phyloP scores from a whole-genome alignment of 2,113 vertebrate species.

The Corvus moneduloides region DNA sequence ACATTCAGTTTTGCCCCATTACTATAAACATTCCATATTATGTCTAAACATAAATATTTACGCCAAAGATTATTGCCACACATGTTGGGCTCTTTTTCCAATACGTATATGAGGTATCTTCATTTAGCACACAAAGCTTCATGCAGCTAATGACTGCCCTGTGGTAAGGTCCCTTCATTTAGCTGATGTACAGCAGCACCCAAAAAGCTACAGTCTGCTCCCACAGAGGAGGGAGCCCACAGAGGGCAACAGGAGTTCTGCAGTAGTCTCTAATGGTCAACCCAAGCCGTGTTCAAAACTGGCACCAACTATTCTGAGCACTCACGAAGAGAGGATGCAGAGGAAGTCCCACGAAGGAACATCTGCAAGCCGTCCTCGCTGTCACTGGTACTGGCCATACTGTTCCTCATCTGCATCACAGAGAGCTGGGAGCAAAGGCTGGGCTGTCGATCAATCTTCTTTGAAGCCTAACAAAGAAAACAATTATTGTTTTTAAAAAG shows the following conservation, averaged over 20 bases:
- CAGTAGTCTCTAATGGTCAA: not conserved
- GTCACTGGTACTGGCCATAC: conserved; percentile 92
- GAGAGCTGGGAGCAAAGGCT: conserved; percentile 94
- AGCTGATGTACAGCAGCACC: not conserved
- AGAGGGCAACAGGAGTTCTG: not conserved
- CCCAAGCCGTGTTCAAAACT: not conserved
- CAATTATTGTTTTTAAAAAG: not conserved
- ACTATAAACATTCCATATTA: not conserved
- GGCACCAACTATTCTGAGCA: not conserved
- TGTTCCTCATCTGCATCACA: conserved; percentile 98
- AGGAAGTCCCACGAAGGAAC: conserved; percentile 88
- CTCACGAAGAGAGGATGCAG: conserved; percentile 89
- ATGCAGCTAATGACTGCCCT: not conserved
- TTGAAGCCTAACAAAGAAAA: conserved; percentile 77
- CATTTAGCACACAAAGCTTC: not conserved
- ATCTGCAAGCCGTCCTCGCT: conserved; percentile 92
- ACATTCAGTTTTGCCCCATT: not conserved
- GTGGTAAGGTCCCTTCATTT: not conserved
- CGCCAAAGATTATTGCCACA: not conserved
- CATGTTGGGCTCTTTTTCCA: not conserved
- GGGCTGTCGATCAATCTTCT: conserved; percentile 89
- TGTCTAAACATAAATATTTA: not conserved
- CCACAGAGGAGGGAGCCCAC: not conserved
- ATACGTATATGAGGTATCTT: not conserved
- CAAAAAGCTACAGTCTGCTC: not conserved